Evolutionary conservation across 1,140 invertebrate genomes (phyloP).

Genomic region (Neotoxoptera formosana): DNA sequence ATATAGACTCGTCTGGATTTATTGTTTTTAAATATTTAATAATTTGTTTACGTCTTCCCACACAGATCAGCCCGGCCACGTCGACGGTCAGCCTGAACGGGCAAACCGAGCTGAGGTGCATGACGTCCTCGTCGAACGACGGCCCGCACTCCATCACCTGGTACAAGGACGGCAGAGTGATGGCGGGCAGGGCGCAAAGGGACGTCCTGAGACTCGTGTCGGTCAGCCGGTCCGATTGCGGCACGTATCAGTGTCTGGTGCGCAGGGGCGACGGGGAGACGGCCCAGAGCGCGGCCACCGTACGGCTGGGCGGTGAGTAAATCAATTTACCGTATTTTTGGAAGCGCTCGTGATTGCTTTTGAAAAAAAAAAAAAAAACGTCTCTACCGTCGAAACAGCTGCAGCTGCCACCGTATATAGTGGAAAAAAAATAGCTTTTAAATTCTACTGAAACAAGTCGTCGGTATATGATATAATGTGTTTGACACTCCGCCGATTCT

Average conservation of each 20-base stretch:
- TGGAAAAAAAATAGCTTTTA: not conserved
- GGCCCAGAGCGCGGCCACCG: constrained; percentile 80
- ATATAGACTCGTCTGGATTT: too few relatives aligned
- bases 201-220: constrained; percentile 73
- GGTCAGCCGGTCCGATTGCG: constrained; percentile 78
- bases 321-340: constrained; percentile 8
- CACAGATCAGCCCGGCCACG: constrained; percentile 66
- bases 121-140: constrained; percentile 63
- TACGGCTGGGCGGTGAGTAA: constrained; percentile 78
- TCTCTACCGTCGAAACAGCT: not conserved
- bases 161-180: constrained; percentile 79
- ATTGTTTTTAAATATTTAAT: not conserved
- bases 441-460: not conserved
- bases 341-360: not conserved
- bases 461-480: not conserved
- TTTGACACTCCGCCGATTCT: not conserved
- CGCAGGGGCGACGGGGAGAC: constrained; percentile 77
- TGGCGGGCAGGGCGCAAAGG: constrained; percentile 71
- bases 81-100: constrained; percentile 80
- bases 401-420: not conserved
- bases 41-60: not conserved
- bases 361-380: not conserved
- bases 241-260: constrained; percentile 88
- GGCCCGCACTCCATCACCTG: constrained; percentile 65
- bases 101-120: constrained; percentile 78